Evolutionary conservation across 2,888 invertebrate species (phyloP), one percentile per base, ranked within the genome.

Genomic region (Empis livida): DNA sequence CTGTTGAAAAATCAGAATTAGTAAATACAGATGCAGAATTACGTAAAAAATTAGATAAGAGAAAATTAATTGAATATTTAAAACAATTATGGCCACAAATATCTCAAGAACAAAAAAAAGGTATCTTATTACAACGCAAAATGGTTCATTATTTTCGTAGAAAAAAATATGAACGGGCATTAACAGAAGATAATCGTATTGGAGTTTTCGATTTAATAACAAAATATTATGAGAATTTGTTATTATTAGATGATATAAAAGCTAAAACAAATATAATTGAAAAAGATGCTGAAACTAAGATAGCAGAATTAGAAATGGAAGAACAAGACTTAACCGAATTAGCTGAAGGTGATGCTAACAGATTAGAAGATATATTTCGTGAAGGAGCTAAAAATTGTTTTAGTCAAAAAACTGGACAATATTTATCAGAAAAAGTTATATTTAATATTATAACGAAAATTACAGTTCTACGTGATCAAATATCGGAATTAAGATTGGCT

Each of bases 91-190:
- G 53, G 6, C 20, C 14, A 2, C 14, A 52, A 1, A 40, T 49
- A 1, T 49, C 54, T 8, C 14, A 47, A 1, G 58, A 55, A 16
- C 54, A 54, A 14, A 55, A 47, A n/a, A 35, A 47, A 1, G 45
- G 51, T 3, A 13, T 39, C 4, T 57, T 58, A 43, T 48, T 65
- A 0, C 57, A 58, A 49, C 45, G 54, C 0, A 63, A 62, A 37
- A 42, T 55, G 6, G 38, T 46, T 3, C 63, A 64, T 0, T 60
- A 59, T 49, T 65, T 52, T 44, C 60, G 58, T 2, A 59, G 64
- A 0, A 49, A 52, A 31, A 59, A 53, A 23, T 53, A 56, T 20
- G 27, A 15, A 5, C 59, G 66, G 2, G 51, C 51, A 1, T 51
- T 65, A 8, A 8, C 13, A 0, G 56, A 55, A 8, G 59, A 59